Percentiles rank a stretch among this genome's conserved stretches.
Conservation (phyloP, 2,888 invertebrate species). For the Acleris sparsana region DNA sequence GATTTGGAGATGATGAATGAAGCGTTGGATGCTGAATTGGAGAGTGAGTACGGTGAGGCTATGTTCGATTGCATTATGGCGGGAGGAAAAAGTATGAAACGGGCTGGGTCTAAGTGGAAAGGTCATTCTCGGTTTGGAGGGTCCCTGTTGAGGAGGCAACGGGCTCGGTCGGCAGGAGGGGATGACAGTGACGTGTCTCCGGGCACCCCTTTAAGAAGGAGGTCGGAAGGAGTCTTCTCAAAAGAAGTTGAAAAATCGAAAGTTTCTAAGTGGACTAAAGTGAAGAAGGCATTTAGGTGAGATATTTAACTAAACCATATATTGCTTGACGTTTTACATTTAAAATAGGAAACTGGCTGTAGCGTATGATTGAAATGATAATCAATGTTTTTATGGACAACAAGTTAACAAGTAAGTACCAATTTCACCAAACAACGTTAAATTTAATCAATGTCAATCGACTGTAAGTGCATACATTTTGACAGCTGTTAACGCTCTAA, state of each 20-base stretch:
- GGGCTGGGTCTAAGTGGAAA: constrained; percentile 79
- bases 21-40: constrained; percentile 82
- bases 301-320: constrained; percentile 54
- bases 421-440: too few species aligned
- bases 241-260: constrained; percentile 83
- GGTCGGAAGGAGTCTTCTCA: constrained; percentile 68
- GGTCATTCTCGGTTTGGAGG: constrained; percentile 74
- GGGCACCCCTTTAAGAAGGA: constrained; percentile 67
- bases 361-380: too few species aligned
- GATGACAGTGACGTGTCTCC: constrained; percentile 81
- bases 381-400: too few species aligned
- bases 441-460: too few species aligned
- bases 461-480: too few species aligned
- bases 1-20: constrained; percentile 74
- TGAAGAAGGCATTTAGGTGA: constrained; percentile 94
- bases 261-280: constrained; percentile 94
- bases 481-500: too few species aligned
- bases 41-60: constrained; percentile 85
- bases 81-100: constrained; percentile 78
- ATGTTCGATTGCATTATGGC: constrained; percentile 86
- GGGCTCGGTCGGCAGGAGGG: constrained; percentile 87
- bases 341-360: not conserved
- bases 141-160: constrained; percentile 81
- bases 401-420: too few species aligned
- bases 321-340: not conserved